phyloP scores from a whole-genome alignment of 2,113 vertebrate species.

The Macquaria ambigua region DNA sequence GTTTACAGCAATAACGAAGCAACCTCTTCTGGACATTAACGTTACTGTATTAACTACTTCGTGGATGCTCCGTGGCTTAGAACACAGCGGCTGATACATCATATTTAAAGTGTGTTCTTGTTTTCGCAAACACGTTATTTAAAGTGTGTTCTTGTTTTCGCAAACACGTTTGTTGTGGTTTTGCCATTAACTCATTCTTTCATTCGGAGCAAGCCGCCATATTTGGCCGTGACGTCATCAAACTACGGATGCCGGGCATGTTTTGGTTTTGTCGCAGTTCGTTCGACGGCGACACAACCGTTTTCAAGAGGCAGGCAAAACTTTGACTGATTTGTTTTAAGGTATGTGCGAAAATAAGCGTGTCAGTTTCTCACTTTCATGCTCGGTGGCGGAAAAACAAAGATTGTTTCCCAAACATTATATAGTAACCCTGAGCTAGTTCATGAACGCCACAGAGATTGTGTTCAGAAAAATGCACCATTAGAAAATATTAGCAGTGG shows the following conservation, averaged over 20 bases:
- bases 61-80: background rate
- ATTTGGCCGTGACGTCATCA: slow-evolving; percentile 56
- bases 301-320: background rate
- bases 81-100: background rate
- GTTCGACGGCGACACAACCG: background rate
- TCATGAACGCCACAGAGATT: too few relatives aligned
- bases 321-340: background rate
- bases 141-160: background rate
- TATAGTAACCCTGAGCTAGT: too few relatives aligned
- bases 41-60: background rate
- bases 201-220: slow-evolving; percentile 62
- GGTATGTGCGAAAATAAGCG: background rate
- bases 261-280: background rate
- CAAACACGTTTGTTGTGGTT: slow-evolving; percentile 1
- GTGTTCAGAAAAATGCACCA: too few relatives aligned
- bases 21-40: slow-evolving; percentile 14
- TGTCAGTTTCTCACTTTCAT: background rate
- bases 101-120: background rate
- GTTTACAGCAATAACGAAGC: background rate
- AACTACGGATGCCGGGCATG: slow-evolving; percentile 61
- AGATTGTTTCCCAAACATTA: too few relatives aligned
- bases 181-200: background rate
- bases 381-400: too few relatives aligned
- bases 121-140: background rate
- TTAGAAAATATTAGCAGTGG: background rate